Evolutionary conservation across 37 sponge, comb jelly and placozoan genomes (phyloP).

Genomic region (Beroe forskalii): DNA sequence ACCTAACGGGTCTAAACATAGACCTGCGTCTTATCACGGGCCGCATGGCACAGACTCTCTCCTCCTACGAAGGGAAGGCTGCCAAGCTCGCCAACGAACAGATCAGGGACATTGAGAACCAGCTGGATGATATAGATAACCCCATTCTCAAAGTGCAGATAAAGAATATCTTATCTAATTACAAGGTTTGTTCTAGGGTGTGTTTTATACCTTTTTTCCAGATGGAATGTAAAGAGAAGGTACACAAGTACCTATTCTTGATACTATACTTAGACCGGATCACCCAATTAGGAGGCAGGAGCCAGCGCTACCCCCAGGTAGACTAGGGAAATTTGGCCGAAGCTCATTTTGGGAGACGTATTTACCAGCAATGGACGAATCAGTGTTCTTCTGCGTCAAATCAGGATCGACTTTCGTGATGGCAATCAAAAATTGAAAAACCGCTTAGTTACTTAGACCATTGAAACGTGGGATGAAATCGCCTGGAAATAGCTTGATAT

Average conservation of each 20-base stretch:
- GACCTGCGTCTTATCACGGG: conserved; percentile 58
- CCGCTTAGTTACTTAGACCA: not conserved
- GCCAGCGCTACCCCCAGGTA: no score
- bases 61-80: not conserved
- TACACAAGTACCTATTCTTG: no score
- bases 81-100: not conserved
- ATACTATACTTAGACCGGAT: no score
- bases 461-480: not conserved
- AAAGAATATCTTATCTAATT: not conserved
- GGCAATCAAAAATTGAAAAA: no score
- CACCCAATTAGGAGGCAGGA: no score
- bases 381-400: not conserved
- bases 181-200: conserved; percentile 5
- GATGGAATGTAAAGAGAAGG: no score
- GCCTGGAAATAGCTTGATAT: not conserved
- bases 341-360: not conserved
- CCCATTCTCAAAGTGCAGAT: conserved; percentile 63
- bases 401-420: no score
- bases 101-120: conserved; percentile 16
- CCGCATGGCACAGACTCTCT: conserved; percentile 57
- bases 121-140: conserved; percentile 49
- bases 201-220: no score
- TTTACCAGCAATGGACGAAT: not conserved
- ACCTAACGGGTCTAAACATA: not conserved
- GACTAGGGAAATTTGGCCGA: not conserved